Conservation (phyloP, 2,888 invertebrate genomes). For the Drosophila dives region DNA sequence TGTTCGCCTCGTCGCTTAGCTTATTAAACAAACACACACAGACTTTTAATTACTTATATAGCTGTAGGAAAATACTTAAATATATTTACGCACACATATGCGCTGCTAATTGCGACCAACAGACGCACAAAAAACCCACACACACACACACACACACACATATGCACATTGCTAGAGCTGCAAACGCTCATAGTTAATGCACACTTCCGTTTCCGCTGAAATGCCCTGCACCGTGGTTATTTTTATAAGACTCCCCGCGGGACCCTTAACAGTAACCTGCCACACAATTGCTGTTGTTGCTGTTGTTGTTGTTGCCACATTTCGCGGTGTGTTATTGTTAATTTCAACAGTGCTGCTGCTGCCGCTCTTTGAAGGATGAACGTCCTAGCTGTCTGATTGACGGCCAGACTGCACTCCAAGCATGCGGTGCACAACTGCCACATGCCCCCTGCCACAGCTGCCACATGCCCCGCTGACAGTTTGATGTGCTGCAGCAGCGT, state of each 20-base stretch:
- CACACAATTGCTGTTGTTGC: conserved; percentile 4
- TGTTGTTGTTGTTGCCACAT: conserved; percentile 36
- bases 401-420: conserved; percentile 17
- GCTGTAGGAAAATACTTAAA: conserved; percentile 54
- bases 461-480: conserved; percentile 56
- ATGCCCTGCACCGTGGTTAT: conserved; percentile 68
- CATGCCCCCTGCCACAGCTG: conserved; percentile 3
- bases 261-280: conserved; percentile 4
- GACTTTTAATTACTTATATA: conserved; percentile 74
- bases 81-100: conserved; percentile 49
- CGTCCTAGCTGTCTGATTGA: conserved; percentile 45
- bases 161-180: conserved; percentile 29
- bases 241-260: conserved; percentile 57
- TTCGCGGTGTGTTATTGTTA: conserved; percentile 76
- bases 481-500: conserved; percentile 69
- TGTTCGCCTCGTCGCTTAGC: conserved; percentile 59
- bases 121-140: conserved; percentile 2
- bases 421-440: conserved; percentile 9
- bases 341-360: conserved; percentile 56
- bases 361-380: conserved; percentile 61
- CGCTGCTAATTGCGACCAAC: conserved; percentile 64
- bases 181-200: conserved; percentile 70
- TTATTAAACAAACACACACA: conserved; percentile 75
- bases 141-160: conserved; percentile 14
- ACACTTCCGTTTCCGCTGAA: conserved; percentile 79